Percentiles rank a stretch among this genome's conserved stretches.
Evolutionary conservation across 2,797 vertebrate genomes (phyloP).

Genomic region (Paratrypauchen microcephalus): DNA sequence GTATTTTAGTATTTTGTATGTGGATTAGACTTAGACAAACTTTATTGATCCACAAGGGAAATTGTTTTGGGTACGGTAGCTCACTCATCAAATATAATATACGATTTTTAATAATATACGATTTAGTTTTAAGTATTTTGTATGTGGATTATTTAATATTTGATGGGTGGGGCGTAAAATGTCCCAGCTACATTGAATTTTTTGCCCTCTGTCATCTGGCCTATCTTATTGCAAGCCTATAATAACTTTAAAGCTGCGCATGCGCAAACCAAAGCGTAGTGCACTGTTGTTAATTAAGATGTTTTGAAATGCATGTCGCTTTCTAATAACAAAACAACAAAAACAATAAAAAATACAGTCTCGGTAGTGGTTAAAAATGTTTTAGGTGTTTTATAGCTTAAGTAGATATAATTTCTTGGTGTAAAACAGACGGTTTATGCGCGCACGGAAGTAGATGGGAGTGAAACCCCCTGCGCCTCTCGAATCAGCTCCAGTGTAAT

Average conservation of each 20-base stretch:
- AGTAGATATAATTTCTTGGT: too few species aligned
- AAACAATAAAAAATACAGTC: not conserved
- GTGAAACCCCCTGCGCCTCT: constrained; percentile 15
- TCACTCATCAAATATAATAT: too few species aligned
- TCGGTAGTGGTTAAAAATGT: not conserved
- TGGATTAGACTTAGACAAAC: too few species aligned
- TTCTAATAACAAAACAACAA: not conserved
- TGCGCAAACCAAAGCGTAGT: not conserved
- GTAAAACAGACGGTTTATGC: not conserved
- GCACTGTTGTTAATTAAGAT: not conserved
- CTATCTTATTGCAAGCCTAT: not conserved
- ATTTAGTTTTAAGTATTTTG: too few species aligned
- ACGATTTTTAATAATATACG: too few species aligned
- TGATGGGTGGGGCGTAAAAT: too few species aligned
- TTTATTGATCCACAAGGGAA: too few species aligned
- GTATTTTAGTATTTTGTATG: too few species aligned
- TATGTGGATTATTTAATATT: too few species aligned
- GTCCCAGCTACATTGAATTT: not conserved
- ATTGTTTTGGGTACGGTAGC: too few species aligned
- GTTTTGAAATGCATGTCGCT: not conserved
- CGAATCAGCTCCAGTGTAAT: constrained; percentile 38
- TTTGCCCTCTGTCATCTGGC: not conserved
- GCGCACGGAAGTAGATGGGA: constrained; percentile 49
- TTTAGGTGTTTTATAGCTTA: too few species aligned
- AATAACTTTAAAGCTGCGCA: not conserved